These are phyloP conservation scores for Deilephila elpenor DNA, from an alignment of 2,888 invertebrate species.

Conservation along the genomic window DNA sequence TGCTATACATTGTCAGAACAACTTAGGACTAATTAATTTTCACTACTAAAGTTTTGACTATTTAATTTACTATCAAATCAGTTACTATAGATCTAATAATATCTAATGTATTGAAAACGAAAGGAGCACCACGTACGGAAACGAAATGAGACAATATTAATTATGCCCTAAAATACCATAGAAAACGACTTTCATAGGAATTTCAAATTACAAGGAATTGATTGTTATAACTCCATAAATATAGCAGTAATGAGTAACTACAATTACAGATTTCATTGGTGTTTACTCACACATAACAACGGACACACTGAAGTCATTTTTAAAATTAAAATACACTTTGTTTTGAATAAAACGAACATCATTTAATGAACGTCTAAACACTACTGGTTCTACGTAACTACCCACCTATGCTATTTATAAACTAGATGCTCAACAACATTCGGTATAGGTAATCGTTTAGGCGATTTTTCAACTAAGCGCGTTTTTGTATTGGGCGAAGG, in stretches of 20 bases:
- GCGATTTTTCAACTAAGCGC: constrained; percentile 20
- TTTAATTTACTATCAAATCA: not conserved
- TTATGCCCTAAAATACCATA: not conserved
- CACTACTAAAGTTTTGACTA: not conserved
- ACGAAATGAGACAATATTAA: not conserved
- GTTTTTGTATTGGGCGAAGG: constrained; percentile 16
- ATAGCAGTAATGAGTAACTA: not conserved
- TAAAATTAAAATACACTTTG: not conserved
- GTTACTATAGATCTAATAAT: not conserved
- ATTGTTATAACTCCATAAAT: not conserved
- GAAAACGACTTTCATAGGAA: not conserved
- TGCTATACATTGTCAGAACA: not conserved
- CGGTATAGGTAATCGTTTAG: constrained; percentile 33
- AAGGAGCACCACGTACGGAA: not conserved
- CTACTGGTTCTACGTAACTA: constrained; percentile 35
- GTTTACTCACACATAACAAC: not conserved
- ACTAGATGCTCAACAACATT: constrained; percentile 53
- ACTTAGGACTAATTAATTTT: not conserved
- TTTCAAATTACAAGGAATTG: too few relatives aligned
- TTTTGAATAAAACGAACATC: not conserved
- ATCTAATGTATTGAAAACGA: not conserved
- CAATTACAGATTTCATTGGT: not conserved
- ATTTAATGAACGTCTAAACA: not conserved
- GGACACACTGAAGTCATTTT: not conserved
- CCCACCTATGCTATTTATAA: constrained; percentile 43